Evolutionary conservation across 2,888 invertebrate species (phyloP).

Genomic region (Sarcophaga variegata): DNA sequence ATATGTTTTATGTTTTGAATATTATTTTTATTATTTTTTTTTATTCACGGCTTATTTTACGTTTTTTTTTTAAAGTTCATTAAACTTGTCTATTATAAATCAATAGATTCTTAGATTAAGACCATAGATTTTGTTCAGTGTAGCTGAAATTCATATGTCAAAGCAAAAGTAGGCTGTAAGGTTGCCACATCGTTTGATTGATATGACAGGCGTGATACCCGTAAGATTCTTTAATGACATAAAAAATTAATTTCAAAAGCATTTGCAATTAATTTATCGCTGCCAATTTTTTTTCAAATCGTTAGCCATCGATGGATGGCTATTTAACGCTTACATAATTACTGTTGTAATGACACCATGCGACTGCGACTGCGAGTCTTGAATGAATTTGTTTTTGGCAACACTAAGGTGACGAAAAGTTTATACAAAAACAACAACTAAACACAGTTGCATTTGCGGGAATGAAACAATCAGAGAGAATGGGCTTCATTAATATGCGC

Average conservation of each 20-base stretch:
- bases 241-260: background rate
- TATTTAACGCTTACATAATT: background rate
- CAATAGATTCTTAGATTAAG: background rate
- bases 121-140: constrained; percentile 32
- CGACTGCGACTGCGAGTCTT: constrained; percentile 7
- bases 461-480: constrained; percentile 22
- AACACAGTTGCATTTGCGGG: constrained; percentile 45
- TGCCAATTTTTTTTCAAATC: constrained; percentile 8
- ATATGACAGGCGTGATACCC: background rate
- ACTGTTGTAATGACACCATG: background rate
- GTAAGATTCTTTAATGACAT: background rate
- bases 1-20: constrained; percentile 13
- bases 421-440: constrained; percentile 1
- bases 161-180: constrained; percentile 9
- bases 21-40: constrained; percentile 4
- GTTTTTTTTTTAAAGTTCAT: constrained; percentile 36
- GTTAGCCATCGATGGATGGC: background rate
- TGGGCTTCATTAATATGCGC: constrained; percentile 46
- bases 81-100: constrained; percentile 27
- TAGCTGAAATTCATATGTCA: background rate
- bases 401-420: constrained; percentile 3
- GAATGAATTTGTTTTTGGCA: constrained; percentile 61
- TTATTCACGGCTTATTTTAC: background rate
- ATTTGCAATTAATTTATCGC: background rate
- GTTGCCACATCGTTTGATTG: constrained; percentile 19